These are phyloP conservation scores for Cheumatopsyche charites DNA, from an alignment of 1,140 invertebrate genomes.

Conservation along the genomic window DNA sequence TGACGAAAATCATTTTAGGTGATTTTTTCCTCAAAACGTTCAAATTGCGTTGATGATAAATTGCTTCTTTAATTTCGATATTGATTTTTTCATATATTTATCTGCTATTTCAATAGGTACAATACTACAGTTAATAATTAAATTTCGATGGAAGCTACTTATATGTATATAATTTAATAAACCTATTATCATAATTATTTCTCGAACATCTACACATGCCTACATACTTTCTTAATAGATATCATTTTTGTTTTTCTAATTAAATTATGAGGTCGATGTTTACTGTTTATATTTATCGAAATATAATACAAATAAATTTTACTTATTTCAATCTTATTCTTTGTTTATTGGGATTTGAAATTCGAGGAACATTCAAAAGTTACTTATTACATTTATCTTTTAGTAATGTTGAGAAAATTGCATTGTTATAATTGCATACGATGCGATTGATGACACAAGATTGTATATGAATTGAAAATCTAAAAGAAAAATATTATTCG, in stretches of 20 bases:
- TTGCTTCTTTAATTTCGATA: not conserved
- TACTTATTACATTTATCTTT: no score
- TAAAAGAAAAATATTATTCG: not conserved
- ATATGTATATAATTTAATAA: not conserved
- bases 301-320: not conserved
- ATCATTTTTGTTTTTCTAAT: not conserved
- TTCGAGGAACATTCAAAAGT: no score
- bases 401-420: no score
- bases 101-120: no score
- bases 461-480: not conserved
- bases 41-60: not conserved
- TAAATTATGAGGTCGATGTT: not conserved
- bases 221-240: no score
- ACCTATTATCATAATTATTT: no score
- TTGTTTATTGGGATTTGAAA: not conserved
- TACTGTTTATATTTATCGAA: not conserved
- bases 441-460: not conserved
- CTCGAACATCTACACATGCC: no score
- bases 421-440: not conserved
- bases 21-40: not conserved
- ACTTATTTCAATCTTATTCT: not conserved
- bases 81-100: not conserved
- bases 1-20: not conserved
- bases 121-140: no score
- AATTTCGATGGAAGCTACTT: not conserved